Base-by-base conservation (phyloP, 2,888 invertebrate species). In the Calephelis perditalis region DNA sequence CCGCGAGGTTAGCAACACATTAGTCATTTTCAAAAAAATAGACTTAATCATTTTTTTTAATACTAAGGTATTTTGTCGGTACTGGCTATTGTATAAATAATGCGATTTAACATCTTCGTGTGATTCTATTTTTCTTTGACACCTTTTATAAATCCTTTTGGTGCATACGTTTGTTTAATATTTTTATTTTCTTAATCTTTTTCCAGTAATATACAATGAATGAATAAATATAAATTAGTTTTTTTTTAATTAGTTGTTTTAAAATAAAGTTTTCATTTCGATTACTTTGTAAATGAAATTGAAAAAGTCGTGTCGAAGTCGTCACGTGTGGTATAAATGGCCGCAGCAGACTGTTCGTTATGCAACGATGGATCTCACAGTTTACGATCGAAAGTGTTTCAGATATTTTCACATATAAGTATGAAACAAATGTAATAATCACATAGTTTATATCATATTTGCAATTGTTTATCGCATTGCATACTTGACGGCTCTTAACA, bases 341-440 rank as follows among this genome's bases (percentile, higher is more conserved):
- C 2, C 45, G 5, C 40, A 35, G 58, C 45, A 35, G 10, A 10
- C 56, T 12, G 40, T 12, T 40, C 11, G 60, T 68, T 69, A 63
- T 63, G 68, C 59, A 65, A 69, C 60, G 59, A 56, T 63, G 58
- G 63, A 55, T 65, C 64, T 69, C 62, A 59, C 64, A 46, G 57
- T 64, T 67, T 67, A 68, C 61, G 69, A 68, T 68, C 65, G 69
- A 69, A 69, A 68, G 69, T 68, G 66, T 65, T 68, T 67, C 65
- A 68, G 68, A 65, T 65, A 65, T 71, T 62, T 68, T 70, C 68
- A 67, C 70, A 64, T 65, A 45, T 8, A 44, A 44, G 59, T 37
- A 47, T 8, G 35, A 26, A 10, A 26, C 49, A 8, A 49, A 49
- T 49, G 49, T 49, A 49, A 49, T 49, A 49, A 49, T 49, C 35